A percentile compares a stretch with the other conserved stretches of the same genome.
These are phyloP conservation scores for Albula glossodonta DNA, from an alignment of 2,113 vertebrate species.

Conservation along the genomic window DNA sequence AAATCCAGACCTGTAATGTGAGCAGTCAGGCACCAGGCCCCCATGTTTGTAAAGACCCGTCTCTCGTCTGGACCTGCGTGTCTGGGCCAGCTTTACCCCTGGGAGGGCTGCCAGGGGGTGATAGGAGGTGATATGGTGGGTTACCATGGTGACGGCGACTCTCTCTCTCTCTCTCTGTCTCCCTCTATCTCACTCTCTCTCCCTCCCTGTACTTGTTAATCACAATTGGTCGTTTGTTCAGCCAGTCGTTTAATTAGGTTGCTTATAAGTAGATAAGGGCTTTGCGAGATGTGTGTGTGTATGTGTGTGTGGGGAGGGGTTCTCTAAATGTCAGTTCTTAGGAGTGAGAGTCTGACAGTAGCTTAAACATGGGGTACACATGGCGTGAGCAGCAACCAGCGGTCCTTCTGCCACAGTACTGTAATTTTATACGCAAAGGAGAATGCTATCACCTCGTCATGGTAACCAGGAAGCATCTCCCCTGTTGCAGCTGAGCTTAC, in stretches of 20 bases:
- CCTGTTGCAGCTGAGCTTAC: no score
- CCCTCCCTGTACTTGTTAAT: slow-evolving; percentile 37
- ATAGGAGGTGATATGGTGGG: slow-evolving; percentile 23
- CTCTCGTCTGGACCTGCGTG: slow-evolving; percentile 29
- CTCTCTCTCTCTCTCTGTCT: background rate
- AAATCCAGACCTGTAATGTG: slow-evolving; percentile 7
- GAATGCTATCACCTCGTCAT: no score
- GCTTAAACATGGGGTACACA: no score
- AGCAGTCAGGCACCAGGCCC: background rate
- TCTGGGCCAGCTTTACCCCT: slow-evolving; percentile 16
- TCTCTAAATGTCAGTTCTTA: no score
- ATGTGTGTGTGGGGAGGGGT: no score
- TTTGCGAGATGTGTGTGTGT: background rate
- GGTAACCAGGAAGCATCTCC: no score
- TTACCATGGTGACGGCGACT: slow-evolving; percentile 35
- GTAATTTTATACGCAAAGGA: no score
- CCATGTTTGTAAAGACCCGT: slow-evolving; percentile 40
- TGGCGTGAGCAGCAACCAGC: no score
- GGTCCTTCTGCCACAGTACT: no score
- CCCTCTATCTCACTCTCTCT: slow-evolving; percentile 29
- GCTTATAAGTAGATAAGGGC: slow-evolving; percentile 54
- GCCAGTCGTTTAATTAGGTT: slow-evolving; percentile 52
- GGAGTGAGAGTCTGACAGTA: no score
- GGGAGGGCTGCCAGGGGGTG: background rate
- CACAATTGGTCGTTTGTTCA: slow-evolving; percentile 38